A percentile compares a stretch with the other conserved stretches of the same genome.
phyloP scores from a whole-genome alignment of 2,113 vertebrate genomes.

The Beaufortia kweichowensis region DNA sequence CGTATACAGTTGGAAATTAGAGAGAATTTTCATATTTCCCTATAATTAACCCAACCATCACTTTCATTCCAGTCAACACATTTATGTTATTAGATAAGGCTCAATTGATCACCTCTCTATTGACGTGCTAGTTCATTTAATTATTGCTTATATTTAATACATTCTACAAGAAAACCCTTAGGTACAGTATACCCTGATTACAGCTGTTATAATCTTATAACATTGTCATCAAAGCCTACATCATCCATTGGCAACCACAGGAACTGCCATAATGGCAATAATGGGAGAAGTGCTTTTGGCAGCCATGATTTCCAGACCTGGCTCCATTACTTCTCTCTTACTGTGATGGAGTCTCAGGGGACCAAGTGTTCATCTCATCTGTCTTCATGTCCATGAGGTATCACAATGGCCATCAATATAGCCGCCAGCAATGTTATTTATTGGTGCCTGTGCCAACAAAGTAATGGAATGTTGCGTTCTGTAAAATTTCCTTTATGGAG shows the following conservation, averaged over 20 bases:
- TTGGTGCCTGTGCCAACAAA: slow-evolving; percentile 24
- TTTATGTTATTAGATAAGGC: too few species aligned
- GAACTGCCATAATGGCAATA: slow-evolving; percentile 16
- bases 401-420: slow-evolving; percentile 31
- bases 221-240: neutral
- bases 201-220: neutral
- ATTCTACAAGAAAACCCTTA: too few species aligned
- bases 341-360: slow-evolving; percentile 17
- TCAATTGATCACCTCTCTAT: too few species aligned
- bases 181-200: neutral
- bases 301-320: slow-evolving; percentile 28
- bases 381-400: slow-evolving; percentile 38
- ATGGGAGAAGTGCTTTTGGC: slow-evolving; percentile 22
- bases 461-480: slow-evolving; percentile 34
- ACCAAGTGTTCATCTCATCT: slow-evolving; percentile 24
- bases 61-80: too few species aligned
- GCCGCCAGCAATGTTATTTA: slow-evolving; percentile 29
- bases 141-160: too few species aligned
- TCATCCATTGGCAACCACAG: neutral
- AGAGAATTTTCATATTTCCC: neutral
- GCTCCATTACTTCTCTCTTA: neutral
- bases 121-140: too few species aligned
- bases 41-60: neutral
- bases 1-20: too few species aligned
- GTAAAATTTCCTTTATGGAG: slow-evolving; percentile 6